Evolutionary conservation across 2,888 invertebrate species (phyloP).

Genomic region (Scaptomyza flava): DNA sequence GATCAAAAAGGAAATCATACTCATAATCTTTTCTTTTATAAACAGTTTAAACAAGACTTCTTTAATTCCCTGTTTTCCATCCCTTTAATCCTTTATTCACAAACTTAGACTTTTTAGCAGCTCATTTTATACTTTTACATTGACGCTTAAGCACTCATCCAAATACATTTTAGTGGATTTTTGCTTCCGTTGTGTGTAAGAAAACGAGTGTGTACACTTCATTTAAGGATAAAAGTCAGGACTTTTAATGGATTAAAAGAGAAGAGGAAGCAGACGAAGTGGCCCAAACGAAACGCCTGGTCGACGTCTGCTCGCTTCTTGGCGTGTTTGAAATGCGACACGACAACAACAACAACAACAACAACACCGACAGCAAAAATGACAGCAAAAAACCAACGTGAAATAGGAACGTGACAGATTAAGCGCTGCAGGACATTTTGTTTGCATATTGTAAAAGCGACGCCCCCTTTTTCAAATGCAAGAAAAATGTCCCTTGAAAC

Average conservation of each 20-base stretch:
- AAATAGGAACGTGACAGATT: slow-evolving; percentile 63
- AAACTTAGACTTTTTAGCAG: background rate
- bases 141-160: slow-evolving; percentile 8
- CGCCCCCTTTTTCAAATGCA: slow-evolving; percentile 20
- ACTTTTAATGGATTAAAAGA: slow-evolving; percentile 48
- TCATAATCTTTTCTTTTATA: background rate
- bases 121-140: slow-evolving; percentile 6
- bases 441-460: slow-evolving; percentile 30
- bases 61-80: background rate
- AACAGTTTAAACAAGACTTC: background rate
- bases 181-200: slow-evolving; percentile 10
- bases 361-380: slow-evolving; percentile 18
- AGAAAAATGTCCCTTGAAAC: slow-evolving; percentile 18
- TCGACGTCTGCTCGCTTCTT: slow-evolving; percentile 13
- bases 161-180: slow-evolving; percentile 24
- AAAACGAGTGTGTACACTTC: slow-evolving; percentile 18
- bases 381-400: slow-evolving; percentile 26
- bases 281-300: slow-evolving; percentile 25
- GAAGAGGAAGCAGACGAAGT: slow-evolving; percentile 1
- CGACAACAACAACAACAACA: slow-evolving; percentile 26
- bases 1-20: too few species aligned
- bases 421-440: slow-evolving; percentile 62
- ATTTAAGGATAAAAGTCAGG: slow-evolving; percentile 38
- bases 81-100: background rate
- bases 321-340: slow-evolving; percentile 49